Evolutionary conservation across 2,113 vertebrate genomes (phyloP).

Genomic region (Spea multiplicata): DNA sequence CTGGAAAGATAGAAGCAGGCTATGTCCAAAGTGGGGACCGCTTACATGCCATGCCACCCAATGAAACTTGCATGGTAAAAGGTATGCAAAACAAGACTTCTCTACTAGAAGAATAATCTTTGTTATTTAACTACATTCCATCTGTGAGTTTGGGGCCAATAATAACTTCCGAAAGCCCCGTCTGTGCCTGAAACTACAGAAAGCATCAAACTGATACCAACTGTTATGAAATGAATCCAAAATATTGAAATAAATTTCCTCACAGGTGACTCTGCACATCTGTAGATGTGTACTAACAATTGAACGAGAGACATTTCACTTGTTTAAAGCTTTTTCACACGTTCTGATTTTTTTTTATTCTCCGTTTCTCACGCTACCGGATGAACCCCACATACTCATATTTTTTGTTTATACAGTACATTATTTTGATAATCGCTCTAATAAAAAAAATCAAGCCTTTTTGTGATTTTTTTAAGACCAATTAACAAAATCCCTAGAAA

Average conservation of each 20-base stretch:
- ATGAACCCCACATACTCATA: conserved; percentile 18
- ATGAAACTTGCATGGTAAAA: conserved; percentile 96
- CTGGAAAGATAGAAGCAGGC: conserved; percentile 96
- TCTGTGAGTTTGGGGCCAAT: conserved; percentile 27
- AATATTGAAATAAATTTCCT: conserved; percentile 70
- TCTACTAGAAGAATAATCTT: conserved; percentile 14
- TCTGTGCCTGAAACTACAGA: conserved; percentile 69
- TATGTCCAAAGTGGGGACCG: conserved; percentile 88
- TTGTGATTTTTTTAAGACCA: not conserved
- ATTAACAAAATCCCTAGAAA: too few species aligned
- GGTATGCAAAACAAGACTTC: conserved; percentile 64
- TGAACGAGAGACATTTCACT: conserved; percentile 16
- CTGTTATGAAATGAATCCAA: conserved; percentile 72
- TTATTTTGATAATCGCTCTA: too few species aligned
- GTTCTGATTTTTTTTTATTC: conserved; percentile 4
- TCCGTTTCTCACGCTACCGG: conserved; percentile 21
- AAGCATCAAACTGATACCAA: conserved; percentile 76
- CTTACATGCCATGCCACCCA: conserved; percentile 89
- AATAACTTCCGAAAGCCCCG: conserved; percentile 36
- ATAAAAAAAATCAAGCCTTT: conserved; percentile 15
- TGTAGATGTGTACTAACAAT: conserved; percentile 47
- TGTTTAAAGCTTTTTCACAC: conserved; percentile 5
- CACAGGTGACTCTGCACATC: conserved; percentile 63
- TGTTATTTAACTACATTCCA: conserved; percentile 9
- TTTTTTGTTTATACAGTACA: too few species aligned